A percentile compares a stretch with the other conserved stretches of the same genome.
phyloP scores from a whole-genome alignment of 2,113 vertebrate species.

The Pseudorasbora parva region DNA sequence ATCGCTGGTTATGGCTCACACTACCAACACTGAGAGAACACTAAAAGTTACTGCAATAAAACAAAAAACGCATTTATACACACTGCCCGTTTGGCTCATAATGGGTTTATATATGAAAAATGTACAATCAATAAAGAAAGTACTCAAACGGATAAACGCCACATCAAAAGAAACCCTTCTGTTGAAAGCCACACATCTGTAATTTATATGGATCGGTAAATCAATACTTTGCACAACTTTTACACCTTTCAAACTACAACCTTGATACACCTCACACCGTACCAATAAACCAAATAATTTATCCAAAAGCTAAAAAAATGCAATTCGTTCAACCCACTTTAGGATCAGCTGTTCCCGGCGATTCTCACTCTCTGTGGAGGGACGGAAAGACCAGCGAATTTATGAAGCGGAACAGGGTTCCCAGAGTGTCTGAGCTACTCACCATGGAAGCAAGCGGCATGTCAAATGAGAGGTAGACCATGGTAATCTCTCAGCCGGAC shows the following conservation, averaged over 20 bases:
- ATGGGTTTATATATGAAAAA: background rate
- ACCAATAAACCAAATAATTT: background rate
- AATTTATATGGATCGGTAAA: too few relatives aligned
- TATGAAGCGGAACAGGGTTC: slow-evolving; percentile 42
- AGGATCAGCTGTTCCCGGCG: background rate
- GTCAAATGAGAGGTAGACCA: slow-evolving; percentile 78
- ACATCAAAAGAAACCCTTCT: background rate
- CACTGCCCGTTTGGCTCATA: background rate
- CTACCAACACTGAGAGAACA: background rate
- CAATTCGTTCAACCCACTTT: background rate
- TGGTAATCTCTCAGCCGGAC: slow-evolving; percentile 71
- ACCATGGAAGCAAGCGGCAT: slow-evolving; percentile 78
- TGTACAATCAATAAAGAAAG: background rate
- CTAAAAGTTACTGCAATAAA: background rate
- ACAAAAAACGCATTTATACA: background rate
- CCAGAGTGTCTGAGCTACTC: slow-evolving; percentile 63
- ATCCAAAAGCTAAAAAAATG: background rate
- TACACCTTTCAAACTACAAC: background rate
- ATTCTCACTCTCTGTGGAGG: background rate
- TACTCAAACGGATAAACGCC: background rate
- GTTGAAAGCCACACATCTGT: background rate
- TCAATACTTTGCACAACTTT: background rate
- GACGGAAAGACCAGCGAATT: background rate
- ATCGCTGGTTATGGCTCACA: background rate
- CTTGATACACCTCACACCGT: background rate